Evolutionary conservation across 2,888 invertebrate species (phyloP), one percentile per base, ranked within the genome.

Genomic region (Dorcus hopei): DNA sequence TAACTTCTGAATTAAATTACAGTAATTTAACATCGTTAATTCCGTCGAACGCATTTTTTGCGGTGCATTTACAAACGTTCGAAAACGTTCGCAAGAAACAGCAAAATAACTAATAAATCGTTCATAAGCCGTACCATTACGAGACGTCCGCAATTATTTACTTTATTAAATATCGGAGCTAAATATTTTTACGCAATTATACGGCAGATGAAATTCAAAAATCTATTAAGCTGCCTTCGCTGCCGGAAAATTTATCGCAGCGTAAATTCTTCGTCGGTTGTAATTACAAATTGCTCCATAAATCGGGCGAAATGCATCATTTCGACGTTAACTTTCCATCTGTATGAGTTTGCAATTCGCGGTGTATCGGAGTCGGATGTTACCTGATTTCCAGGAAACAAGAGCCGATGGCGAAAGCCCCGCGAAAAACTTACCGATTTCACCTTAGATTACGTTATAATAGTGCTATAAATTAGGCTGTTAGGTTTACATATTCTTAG

Each of bases 191-290:
- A 42, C 16, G 42, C 16, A 11, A 42, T 42, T 42, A 33, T 33
- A 33, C 7, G 42, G 42, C 42, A 42, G 16, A 42, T 42, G 16
- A 42, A 42, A 42, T 16, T 16, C 42, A 42, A 42, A 42, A 42
- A 42, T 42, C 9, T 42, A 42, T 42, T 42, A 42, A 11, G 16
- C 45, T 19, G 45, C 45, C 16, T 45, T 65, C 62, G 43, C 26
- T 33, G 3, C 26, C 9, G 40, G 65, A 65, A 65, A 53, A 61
- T 52, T 54, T 59, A 59, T 43, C 53, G 58, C 61, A 59, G 47
- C 62, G 65, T 65, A 59, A 62, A 64, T 64, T 57, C 59, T 39
- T 56, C 42, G 58, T 51, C 53, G 48, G 58, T 33, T 40, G 49
- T 58, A 45, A 45, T 45, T 45, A 45, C 45, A 11, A 45, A 19